Percentiles rank a stretch among this genome's conserved stretches.
Conservation (phyloP, 2,113 vertebrate species). For the Oceanites oceanicus region DNA sequence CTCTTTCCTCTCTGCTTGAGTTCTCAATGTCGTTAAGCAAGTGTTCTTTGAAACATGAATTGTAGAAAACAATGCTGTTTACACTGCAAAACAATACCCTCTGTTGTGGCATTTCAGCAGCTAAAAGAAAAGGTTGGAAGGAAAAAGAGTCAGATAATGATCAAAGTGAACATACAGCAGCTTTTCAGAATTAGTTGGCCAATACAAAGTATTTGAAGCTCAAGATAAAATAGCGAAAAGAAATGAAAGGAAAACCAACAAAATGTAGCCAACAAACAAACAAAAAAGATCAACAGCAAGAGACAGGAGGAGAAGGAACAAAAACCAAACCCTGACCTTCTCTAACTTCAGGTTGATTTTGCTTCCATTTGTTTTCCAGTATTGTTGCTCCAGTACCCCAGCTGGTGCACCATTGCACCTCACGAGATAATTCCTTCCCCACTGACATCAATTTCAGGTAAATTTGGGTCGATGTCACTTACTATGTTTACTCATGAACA, state of each 20-base stretch:
- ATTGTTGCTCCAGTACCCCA: background rate
- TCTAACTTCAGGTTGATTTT: background rate
- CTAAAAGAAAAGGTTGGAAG: constrained; percentile 14
- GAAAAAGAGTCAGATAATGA: constrained; percentile 27
- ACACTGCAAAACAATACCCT: background rate
- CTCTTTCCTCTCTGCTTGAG: constrained; percentile 48
- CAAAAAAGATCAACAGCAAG: background rate
- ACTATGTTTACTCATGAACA: background rate
- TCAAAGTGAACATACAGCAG: constrained; percentile 14
- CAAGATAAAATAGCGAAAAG: constrained; percentile 16
- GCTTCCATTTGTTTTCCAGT: background rate
- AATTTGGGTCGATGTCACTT: background rate
- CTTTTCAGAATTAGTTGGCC: constrained; percentile 28
- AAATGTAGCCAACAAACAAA: background rate
- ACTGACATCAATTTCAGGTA: background rate
- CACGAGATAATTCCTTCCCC: background rate
- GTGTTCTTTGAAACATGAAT: constrained; percentile 1
- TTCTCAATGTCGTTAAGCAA: background rate
- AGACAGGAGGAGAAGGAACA: background rate
- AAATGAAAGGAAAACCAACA: background rate
- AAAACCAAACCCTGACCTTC: background rate
- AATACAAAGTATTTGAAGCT: constrained; percentile 12
- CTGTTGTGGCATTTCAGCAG: constrained; percentile 6
- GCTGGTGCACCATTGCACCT: background rate
- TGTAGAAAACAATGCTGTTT: constrained; percentile 36